A percentile compares a stretch with the other conserved stretches of the same genome.
phyloP scores from a whole-genome alignment of 2,797 vertebrate genomes.

The Micrastur ruficollis region DNA sequence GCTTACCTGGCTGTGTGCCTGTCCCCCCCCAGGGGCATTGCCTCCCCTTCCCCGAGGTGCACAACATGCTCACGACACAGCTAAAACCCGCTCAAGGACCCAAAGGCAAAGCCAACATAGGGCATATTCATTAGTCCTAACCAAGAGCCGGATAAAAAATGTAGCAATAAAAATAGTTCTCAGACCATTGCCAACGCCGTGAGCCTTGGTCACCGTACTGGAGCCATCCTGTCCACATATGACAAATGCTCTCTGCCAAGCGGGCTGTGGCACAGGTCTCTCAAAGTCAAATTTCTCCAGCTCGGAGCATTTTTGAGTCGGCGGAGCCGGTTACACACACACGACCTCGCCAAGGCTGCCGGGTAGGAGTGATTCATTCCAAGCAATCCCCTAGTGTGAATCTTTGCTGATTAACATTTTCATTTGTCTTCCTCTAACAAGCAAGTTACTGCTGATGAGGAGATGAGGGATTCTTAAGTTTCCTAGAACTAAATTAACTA shows the following conservation, averaged over 20 bases:
- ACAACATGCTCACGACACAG: neutral
- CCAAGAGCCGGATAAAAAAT: neutral
- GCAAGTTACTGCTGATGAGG: slow-evolving; percentile 53
- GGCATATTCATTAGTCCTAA: neutral
- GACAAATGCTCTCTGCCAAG: neutral
- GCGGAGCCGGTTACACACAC: neutral
- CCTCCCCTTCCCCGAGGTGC: neutral
- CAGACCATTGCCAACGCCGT: rapidly evolving
- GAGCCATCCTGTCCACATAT: neutral
- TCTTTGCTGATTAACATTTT: slow-evolving; percentile 59
- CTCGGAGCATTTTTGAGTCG: neutral
- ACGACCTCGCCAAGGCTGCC: neutral
- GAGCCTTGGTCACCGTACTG: rapidly evolving
- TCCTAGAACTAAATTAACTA: slow-evolving; percentile 37
- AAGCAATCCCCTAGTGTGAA: slow-evolving; percentile 59
- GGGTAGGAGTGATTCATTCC: slow-evolving; percentile 38
- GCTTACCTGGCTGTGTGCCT: neutral
- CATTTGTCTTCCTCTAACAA: slow-evolving; percentile 68
- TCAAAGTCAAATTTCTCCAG: neutral
- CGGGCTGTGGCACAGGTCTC: neutral
- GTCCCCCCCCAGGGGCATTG: rapidly evolving
- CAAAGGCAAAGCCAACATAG: neutral
- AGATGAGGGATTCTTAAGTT: slow-evolving; percentile 66
- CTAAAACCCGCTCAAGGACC: neutral
- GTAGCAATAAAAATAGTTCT: neutral